Evolutionary conservation across 2,888 invertebrate genomes (phyloP).

Genomic region (Epirrita christyi): DNA sequence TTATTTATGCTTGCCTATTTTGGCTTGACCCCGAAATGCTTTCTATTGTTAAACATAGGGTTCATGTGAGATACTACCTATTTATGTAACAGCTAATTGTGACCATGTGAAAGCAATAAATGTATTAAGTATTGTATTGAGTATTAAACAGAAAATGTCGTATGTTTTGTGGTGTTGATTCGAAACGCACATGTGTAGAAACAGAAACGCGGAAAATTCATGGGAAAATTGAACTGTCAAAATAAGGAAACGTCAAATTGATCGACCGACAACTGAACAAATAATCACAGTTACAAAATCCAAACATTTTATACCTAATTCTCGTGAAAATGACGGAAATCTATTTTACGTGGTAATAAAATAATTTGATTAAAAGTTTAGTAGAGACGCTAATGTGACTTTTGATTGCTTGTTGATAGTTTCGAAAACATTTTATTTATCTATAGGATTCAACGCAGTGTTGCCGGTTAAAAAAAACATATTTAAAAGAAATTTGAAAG

Average conservation of each 20-base stretch:
- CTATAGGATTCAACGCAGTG: not conserved
- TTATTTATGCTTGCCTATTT: too few species aligned
- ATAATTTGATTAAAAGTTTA: slow-evolving; percentile 12
- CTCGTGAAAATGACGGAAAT: slow-evolving; percentile 8
- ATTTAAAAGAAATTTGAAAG: too few species aligned
- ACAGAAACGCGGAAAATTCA: slow-evolving; percentile 31
- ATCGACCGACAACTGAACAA: slow-evolving; percentile 32
- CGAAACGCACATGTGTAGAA: slow-evolving; percentile 2
- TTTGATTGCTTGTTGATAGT: slow-evolving; percentile 1
- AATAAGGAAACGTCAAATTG: slow-evolving; percentile 49
- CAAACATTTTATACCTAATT: not conserved
- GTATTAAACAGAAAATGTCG: too few species aligned
- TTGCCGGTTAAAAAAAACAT: not conserved
- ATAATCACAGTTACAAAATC: not conserved
- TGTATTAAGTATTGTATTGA: too few species aligned
- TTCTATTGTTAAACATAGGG: too few species aligned
- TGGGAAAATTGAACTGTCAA: slow-evolving; percentile 47
- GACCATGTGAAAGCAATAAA: too few species aligned
- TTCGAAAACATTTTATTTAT: not conserved
- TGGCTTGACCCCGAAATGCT: too few species aligned
- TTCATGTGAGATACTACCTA: too few species aligned
- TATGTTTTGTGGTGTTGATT: too few species aligned
- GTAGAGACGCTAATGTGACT: slow-evolving; percentile 11
- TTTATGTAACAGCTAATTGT: too few species aligned
- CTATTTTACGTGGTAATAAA: slow-evolving; percentile 11